Percentiles rank a stretch among this genome's conserved stretches.
These are phyloP conservation scores for Chloromyia formosa DNA, from an alignment of 2,888 invertebrate species.

Conservation along the genomic window DNA sequence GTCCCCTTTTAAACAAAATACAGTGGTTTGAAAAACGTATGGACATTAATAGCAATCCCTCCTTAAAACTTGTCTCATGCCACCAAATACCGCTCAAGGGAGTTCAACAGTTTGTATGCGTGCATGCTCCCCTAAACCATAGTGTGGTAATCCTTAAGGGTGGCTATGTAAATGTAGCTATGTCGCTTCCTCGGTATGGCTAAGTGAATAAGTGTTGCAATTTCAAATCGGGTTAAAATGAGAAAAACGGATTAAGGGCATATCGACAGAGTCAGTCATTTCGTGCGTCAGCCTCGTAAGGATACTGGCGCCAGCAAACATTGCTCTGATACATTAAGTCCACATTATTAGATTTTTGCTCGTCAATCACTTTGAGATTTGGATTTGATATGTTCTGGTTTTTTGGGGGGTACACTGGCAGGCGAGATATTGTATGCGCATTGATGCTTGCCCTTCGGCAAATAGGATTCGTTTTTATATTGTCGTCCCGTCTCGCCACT, in stretches of 20 bases:
- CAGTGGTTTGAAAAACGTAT: constrained; percentile 13
- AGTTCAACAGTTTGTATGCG: constrained; percentile 8
- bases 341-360: constrained; percentile 41
- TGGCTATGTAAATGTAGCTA: neutral
- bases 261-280: constrained; percentile 16
- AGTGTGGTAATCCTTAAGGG: constrained; percentile 9
- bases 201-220: constrained; percentile 36
- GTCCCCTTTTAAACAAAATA: too few species aligned
- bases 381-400: constrained; percentile 27
- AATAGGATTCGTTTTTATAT: neutral
- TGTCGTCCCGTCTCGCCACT: neutral
- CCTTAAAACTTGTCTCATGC: neutral
- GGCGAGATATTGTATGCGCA: constrained; percentile 3
- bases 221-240: constrained; percentile 25
- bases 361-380: constrained; percentile 43
- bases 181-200: constrained; percentile 16
- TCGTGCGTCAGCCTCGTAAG: constrained; percentile 5
- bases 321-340: constrained; percentile 28
- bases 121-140: neutral
- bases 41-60: neutral
- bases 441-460: constrained; percentile 9
- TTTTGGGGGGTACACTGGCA: neutral
- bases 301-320: constrained; percentile 19
- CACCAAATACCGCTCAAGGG: constrained; percentile 12
- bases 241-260: constrained; percentile 25